These are phyloP conservation scores for Engystomops pustulosus DNA, from an alignment of 2,113 vertebrate genomes.

Conservation along the genomic window DNA sequence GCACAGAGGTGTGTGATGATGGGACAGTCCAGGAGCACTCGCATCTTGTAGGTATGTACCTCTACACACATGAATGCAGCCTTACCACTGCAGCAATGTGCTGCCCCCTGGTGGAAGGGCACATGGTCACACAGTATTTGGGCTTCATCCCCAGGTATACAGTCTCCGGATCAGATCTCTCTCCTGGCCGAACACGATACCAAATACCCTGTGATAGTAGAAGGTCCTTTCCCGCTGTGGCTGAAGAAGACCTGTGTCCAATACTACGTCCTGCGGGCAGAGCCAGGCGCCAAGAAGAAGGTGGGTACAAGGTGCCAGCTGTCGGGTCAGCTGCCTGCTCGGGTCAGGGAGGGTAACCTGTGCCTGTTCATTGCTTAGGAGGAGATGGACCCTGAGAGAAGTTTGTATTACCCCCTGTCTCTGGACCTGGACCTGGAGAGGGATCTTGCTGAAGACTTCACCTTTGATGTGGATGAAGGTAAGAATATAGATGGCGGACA, in stretches of 20 bases:
- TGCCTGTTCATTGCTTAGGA: constrained; percentile 56
- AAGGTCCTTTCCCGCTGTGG: constrained; percentile 90
- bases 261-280: constrained; percentile 86
- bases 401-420: constrained; percentile 79
- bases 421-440: constrained; percentile 79
- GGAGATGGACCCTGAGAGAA: constrained; percentile 79
- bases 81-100: neutral
- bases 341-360: neutral
- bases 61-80: neutral
- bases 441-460: constrained; percentile 77
- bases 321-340: too few relatives aligned
- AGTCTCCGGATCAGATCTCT: constrained; percentile 81
- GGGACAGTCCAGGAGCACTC: constrained; percentile 68
- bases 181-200: constrained; percentile 78
- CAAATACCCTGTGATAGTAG: constrained; percentile 79
- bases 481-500: constrained; percentile 46
- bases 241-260: constrained; percentile 78
- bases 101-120: neutral
- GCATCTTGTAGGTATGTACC: constrained; percentile 74
- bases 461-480: constrained; percentile 85
- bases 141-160: constrained; percentile 76
- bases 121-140: neutral
- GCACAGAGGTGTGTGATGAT: constrained; percentile 66
- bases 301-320: constrained; percentile 62
- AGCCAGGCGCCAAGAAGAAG: constrained; percentile 75